A percentile compares a stretch with the other conserved stretches of the same genome.
phyloP scores from a whole-genome alignment of 1,140 invertebrate genomes.

The Mylabris phalerata region DNA sequence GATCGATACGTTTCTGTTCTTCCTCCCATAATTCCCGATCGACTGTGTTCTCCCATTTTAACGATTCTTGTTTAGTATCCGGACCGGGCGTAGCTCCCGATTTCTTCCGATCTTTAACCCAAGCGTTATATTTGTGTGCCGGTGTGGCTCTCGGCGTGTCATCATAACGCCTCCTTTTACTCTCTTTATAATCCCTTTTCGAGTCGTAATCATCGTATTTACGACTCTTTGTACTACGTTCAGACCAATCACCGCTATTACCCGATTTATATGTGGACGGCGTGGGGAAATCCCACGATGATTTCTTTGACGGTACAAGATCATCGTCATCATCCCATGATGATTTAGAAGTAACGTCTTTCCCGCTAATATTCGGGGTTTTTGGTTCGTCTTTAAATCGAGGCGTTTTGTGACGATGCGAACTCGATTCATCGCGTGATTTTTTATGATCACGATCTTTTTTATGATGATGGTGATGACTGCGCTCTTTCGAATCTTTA shows the following conservation, averaged over 20 bases:
- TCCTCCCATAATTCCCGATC: conserved; percentile 84
- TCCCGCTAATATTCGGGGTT: conserved; percentile 63
- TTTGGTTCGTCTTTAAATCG: conserved; percentile 71
- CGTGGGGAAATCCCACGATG: conserved; percentile 90
- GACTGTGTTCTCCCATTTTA: conserved; percentile 53
- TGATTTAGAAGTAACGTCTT: conserved; percentile 66
- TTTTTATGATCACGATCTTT: conserved; percentile 32
- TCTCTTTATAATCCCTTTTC: conserved; percentile 8
- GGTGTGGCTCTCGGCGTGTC: conserved; percentile 71
- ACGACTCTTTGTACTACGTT: conserved; percentile 38
- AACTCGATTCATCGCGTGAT: conserved; percentile 32
- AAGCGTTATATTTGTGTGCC: conserved; percentile 77
- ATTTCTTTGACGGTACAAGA: conserved; percentile 54
- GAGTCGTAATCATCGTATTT: conserved; percentile 20
- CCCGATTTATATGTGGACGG: conserved; percentile 53
- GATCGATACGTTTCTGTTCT: conserved; percentile 85
- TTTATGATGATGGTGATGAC: conserved; percentile 26
- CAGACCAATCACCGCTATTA: conserved; percentile 42
- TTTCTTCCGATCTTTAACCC: conserved; percentile 61
- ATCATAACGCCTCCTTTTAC: conserved; percentile 43
- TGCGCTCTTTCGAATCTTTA: conserved; percentile 25
- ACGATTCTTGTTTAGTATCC: conserved; percentile 38
- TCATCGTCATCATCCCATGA: conserved; percentile 88
- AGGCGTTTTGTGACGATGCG: conserved; percentile 60
- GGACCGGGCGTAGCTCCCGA: conserved; percentile 54